Percentiles rank a stretch among this genome's conserved stretches.
phyloP scores from a whole-genome alignment of 2,113 vertebrate species.

The Pampusana beccarii region DNA sequence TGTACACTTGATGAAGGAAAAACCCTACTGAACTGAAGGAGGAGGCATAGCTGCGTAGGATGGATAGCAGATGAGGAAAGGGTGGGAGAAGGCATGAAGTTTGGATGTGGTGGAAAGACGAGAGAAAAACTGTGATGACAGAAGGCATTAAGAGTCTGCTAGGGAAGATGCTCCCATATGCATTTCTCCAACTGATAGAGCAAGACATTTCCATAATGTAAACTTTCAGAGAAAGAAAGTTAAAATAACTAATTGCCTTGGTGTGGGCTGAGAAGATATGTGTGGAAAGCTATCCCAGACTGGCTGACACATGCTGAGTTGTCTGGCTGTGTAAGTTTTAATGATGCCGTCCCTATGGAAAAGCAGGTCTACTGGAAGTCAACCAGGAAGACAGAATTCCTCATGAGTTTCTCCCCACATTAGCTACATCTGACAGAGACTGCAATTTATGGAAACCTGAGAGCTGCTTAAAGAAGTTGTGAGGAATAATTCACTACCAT shows the following conservation, averaged over 20 bases:
- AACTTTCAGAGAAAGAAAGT: conserved; percentile 35
- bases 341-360: not conserved
- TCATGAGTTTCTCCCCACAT: not conserved
- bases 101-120: conserved; percentile 2
- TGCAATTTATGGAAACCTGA: not conserved
- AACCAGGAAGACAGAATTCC: not conserved
- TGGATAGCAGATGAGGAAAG: not conserved
- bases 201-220: conserved; percentile 47
- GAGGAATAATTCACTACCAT: not conserved
- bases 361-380: not conserved
- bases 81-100: not conserved
- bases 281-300: conserved; percentile 20
- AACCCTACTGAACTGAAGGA: not conserved
- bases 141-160: conserved; percentile 29
- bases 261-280: conserved; percentile 12
- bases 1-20: not conserved
- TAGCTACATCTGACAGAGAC: not conserved
- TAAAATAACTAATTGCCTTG: conserved; percentile 59
- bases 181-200: conserved; percentile 7
- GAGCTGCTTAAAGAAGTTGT: not conserved
- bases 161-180: not conserved
- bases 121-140: conserved; percentile 44
- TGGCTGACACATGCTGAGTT: conserved; percentile 38
- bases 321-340: not conserved
- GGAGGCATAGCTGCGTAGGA: not conserved